These are phyloP conservation scores for Alauda arvensis DNA, from an alignment of 2,797 vertebrate genomes.

Conservation along the genomic window DNA sequence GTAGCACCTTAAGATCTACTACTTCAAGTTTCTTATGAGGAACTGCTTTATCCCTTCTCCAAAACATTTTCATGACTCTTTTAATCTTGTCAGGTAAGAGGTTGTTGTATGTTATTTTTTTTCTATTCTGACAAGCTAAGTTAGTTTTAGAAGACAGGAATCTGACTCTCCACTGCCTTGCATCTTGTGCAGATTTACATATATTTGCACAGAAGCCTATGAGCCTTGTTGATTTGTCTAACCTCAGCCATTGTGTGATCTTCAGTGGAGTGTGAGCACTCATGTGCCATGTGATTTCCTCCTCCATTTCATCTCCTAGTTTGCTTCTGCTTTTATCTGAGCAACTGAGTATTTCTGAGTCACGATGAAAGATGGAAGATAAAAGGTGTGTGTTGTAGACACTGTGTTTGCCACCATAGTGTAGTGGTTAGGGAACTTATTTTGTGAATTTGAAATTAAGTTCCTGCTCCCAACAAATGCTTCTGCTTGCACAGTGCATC, in stretches of 20 bases:
- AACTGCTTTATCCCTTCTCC: not conserved
- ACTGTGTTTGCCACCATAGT: not conserved
- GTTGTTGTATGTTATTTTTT: not conserved
- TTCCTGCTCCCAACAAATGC: not conserved
- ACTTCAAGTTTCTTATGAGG: not conserved
- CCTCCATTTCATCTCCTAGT: not conserved
- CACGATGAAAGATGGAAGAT: not conserved
- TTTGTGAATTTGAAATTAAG: conserved; percentile 5
- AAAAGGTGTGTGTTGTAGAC: not conserved
- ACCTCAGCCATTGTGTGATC: not conserved
- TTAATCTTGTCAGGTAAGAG: not conserved
- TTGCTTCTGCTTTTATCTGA: not conserved
- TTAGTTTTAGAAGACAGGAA: not conserved
- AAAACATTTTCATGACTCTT: not conserved
- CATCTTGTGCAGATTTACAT: not conserved
- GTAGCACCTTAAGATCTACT: not conserved
- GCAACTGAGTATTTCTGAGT: not conserved
- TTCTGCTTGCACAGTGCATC: not conserved
- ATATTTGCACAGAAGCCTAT: not conserved
- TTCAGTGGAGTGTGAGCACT: not conserved
- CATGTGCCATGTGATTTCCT: not conserved
- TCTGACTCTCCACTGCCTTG: not conserved
- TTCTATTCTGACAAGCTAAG: not conserved
- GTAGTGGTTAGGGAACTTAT: not conserved
- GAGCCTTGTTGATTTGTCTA: not conserved